These are phyloP conservation scores for Anthonomus grandis DNA, from an alignment of 1,140 invertebrate species.

Conservation along the genomic window DNA sequence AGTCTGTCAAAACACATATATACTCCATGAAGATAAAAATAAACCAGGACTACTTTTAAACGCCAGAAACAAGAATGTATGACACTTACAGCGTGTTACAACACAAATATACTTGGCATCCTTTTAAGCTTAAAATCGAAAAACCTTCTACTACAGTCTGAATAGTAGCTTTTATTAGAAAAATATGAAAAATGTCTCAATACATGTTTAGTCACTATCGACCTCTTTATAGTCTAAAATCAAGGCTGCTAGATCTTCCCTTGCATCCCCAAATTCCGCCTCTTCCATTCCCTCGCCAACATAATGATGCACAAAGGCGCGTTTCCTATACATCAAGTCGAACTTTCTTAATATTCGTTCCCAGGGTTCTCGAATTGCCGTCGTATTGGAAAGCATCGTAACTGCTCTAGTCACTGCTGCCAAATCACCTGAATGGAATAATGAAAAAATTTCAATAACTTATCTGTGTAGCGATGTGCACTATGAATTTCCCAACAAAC, in stretches of 20 bases:
- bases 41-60: too few species aligned
- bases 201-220: constrained; percentile 37
- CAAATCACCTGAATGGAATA: constrained; percentile 46
- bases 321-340: constrained; percentile 68
- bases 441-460: too few species aligned
- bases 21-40: too few species aligned
- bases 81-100: too few species aligned
- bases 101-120: too few species aligned
- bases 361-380: constrained; percentile 73
- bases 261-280: constrained; percentile 65
- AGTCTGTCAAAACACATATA: too few species aligned
- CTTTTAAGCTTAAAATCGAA: too few species aligned
- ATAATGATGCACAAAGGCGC: constrained; percentile 76
- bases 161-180: too few species aligned
- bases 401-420: constrained; percentile 66
- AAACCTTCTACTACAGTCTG: too few species aligned
- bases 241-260: constrained; percentile 67
- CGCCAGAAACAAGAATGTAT: too few species aligned
- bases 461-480: neutral
- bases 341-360: constrained; percentile 66
- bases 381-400: constrained; percentile 73
- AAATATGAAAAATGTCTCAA: too few species aligned
- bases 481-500: neutral
- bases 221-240: constrained; percentile 65
- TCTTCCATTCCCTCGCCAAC: constrained; percentile 81